phyloP scores from a whole-genome alignment of 2,113 vertebrate genomes.

The Terrapene triunguis region DNA sequence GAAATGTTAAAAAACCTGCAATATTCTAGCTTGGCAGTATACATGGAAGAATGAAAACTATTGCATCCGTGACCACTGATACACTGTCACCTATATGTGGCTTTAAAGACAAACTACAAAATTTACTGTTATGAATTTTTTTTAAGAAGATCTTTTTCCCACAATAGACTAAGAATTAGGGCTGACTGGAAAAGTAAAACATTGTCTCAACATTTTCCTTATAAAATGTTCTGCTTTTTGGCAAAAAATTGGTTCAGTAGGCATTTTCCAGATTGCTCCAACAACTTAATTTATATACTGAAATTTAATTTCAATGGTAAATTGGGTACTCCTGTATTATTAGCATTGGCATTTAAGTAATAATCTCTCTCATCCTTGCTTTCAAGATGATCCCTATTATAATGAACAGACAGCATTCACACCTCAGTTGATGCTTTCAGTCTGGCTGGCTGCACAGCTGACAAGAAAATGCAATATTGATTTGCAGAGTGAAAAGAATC shows the following conservation, averaged over 20 bases:
- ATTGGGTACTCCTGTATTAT: constrained; percentile 2
- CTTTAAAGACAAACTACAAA: background rate
- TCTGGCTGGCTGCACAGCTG: background rate
- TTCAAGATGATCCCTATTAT: background rate
- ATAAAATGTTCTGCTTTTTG: background rate
- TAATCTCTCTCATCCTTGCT: constrained; percentile 2
- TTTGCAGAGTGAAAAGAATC: background rate
- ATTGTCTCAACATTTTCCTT: rapidly evolving
- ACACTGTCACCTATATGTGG: background rate
- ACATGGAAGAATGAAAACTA: constrained; percentile 7
- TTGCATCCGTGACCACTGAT: background rate
- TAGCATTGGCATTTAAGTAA: constrained; percentile 20
- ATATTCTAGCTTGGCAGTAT: background rate
- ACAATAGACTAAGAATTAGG: background rate
- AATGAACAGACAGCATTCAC: background rate
- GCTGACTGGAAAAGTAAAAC: background rate
- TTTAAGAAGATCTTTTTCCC: background rate
- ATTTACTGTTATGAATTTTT: background rate
- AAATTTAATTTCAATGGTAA: background rate
- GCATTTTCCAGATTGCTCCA: constrained; percentile 16
- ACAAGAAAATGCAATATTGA: background rate
- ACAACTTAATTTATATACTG: background rate
- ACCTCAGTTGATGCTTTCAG: background rate
- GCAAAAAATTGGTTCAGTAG: background rate
- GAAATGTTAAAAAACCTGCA: background rate